A percentile compares a stretch with the other conserved stretches of the same genome.
phyloP scores from a whole-genome alignment of 2,888 invertebrate genomes.

The Macaria notata region DNA sequence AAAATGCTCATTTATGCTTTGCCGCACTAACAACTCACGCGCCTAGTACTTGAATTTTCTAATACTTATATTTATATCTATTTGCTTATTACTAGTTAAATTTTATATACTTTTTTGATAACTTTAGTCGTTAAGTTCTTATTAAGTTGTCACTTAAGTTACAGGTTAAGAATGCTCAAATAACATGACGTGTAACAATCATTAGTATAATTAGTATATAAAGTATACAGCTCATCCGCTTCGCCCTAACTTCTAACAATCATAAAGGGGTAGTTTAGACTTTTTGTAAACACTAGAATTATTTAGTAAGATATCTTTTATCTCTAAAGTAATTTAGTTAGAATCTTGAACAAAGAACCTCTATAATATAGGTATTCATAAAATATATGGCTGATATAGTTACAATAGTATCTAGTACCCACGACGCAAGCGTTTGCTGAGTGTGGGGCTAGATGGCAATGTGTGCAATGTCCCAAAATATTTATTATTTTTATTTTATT shows the following conservation, averaged over 20 bases:
- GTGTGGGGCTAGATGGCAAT: no score
- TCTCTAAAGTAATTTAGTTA: no score
- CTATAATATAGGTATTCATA: no score
- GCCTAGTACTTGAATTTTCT: conserved; percentile 11
- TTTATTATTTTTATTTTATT: no score
- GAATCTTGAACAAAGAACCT: no score
- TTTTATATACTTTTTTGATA: conserved; percentile 7
- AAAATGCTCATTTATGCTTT: conserved; percentile 51
- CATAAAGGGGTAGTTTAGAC: conserved; percentile 22
- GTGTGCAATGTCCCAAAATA: no score
- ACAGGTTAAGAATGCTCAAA: conserved; percentile 51
- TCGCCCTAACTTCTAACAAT: conserved; percentile 79
- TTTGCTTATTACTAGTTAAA: conserved; percentile 1
- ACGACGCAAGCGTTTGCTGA: no score
- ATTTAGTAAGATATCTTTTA: no score
- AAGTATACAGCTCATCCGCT: conserved; percentile 72
- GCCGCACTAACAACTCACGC: conserved; percentile 56
- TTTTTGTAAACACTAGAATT: neutral
- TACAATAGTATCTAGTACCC: no score
- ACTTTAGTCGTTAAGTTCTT: conserved; percentile 12
- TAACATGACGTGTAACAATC: conserved; percentile 63
- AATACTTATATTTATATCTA: conserved; percentile 9
- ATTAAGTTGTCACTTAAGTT: conserved; percentile 34
- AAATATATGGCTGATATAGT: no score
- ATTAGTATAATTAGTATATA: conserved; percentile 43